phyloP scores from a whole-genome alignment of 2,888 invertebrate genomes.

The Acanthoscelides obtectus region DNA sequence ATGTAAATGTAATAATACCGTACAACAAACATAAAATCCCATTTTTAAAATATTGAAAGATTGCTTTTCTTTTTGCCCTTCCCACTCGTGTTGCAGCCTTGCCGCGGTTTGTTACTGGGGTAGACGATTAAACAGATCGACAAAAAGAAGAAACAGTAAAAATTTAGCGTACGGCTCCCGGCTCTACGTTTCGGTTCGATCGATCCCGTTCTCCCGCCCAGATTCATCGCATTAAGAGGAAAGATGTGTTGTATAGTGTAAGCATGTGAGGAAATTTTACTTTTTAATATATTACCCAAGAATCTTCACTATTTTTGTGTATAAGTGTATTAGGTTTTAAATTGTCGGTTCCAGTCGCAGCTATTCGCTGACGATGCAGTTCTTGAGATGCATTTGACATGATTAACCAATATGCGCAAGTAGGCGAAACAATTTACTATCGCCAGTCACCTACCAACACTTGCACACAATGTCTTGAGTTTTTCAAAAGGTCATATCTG shows the following conservation, averaged over 20 bases:
- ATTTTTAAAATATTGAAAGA: too few relatives aligned
- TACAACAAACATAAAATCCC: too few relatives aligned
- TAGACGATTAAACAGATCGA: background rate
- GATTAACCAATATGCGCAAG: too few relatives aligned
- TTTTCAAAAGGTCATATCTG: too few relatives aligned
- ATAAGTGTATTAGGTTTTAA: background rate
- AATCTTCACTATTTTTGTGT: background rate
- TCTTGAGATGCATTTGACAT: background rate
- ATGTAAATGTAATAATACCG: too few relatives aligned
- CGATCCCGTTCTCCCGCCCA: constrained; percentile 5
- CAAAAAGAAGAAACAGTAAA: background rate
- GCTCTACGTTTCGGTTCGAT: background rate
- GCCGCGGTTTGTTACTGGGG: background rate
- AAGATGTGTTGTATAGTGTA: constrained; percentile 10
- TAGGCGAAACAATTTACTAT: too few relatives aligned
- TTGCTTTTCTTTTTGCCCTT: background rate
- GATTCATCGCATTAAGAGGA: constrained; percentile 9
- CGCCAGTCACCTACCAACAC: too few relatives aligned
- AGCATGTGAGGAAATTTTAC: constrained; percentile 10
- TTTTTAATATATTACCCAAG: constrained; percentile 12
- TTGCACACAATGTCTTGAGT: too few relatives aligned
- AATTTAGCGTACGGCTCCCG: background rate
- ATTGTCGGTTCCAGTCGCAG: background rate
- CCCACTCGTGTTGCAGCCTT: background rate
- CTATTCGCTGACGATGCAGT: background rate